These are phyloP conservation scores for Eudemis profundana DNA, from an alignment of 2,888 invertebrate species.

Conservation along the genomic window DNA sequence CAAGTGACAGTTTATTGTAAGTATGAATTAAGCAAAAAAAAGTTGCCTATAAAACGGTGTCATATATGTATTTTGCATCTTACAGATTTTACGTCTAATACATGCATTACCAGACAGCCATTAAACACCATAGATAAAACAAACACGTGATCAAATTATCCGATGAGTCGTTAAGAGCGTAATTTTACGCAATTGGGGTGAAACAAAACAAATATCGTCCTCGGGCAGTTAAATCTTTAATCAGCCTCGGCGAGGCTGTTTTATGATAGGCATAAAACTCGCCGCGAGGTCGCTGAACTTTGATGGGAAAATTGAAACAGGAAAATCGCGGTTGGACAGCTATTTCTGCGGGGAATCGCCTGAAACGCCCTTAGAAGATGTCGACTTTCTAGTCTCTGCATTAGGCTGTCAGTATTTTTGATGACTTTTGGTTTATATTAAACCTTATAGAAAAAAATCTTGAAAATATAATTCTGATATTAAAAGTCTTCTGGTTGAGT, in stretches of 20 bases:
- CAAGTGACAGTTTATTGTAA: no score
- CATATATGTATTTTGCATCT: background rate
- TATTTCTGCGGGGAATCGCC: conserved; percentile 12
- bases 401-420: no score
- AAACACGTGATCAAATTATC: conserved; percentile 24
- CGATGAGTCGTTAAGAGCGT: conserved; percentile 34
- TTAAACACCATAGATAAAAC: conserved; percentile 32
- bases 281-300: conserved; percentile 39
- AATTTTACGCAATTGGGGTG: conserved; percentile 56
- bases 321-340: conserved; percentile 30
- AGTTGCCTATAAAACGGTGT: background rate
- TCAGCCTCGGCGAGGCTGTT: conserved; percentile 67
- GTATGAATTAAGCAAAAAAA: background rate
- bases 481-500: no score
- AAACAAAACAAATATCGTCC: conserved; percentile 42
- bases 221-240: conserved; percentile 61
- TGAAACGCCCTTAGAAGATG: conserved; percentile 2
- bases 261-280: conserved; percentile 62
- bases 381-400: background rate
- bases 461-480: no score
- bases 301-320: conserved; percentile 35
- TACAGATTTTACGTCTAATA: background rate
- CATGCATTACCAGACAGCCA: conserved; percentile 11
- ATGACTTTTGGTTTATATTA: no score
- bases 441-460: no score